Conservation (phyloP, 2,113 vertebrate genomes). For the Eulacestoma nigropectus region DNA sequence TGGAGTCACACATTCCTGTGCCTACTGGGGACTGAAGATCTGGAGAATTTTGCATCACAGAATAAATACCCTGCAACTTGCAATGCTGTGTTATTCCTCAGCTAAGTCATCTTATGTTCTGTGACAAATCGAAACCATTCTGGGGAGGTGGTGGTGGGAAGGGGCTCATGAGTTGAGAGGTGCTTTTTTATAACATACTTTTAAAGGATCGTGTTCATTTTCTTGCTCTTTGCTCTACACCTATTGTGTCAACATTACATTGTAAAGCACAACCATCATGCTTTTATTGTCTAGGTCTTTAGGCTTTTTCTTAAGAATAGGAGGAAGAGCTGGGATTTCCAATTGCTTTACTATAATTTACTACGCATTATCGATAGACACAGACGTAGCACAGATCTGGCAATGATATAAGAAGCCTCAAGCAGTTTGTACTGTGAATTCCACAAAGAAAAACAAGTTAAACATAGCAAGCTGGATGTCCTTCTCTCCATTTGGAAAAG, state of each 20-base stretch:
- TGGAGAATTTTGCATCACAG: neutral
- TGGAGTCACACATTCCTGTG: neutral
- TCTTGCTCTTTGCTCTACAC: neutral
- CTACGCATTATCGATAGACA: fast-evolving
- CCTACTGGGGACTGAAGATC: neutral
- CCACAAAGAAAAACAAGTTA: neutral
- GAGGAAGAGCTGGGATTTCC: neutral
- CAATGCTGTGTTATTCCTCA: neutral
- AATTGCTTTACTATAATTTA: neutral
- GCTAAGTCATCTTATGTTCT: neutral
- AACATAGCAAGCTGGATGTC: neutral
- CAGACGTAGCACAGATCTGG: neutral
- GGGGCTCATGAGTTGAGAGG: neutral
- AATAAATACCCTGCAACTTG: neutral
- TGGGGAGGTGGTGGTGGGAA: neutral
- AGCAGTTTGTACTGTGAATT: neutral
- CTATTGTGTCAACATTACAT: neutral
- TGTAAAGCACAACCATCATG: neutral
- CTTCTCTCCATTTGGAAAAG: neutral
- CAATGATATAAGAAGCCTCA: neutral
- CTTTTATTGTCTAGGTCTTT: neutral
- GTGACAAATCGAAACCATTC: neutral
- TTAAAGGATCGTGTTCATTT: neutral
- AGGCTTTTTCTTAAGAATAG: neutral
- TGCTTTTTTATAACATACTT: neutral